Base-by-base conservation (phyloP, 2,888 invertebrate genomes). In the Eristalis arbustorum region DNA sequence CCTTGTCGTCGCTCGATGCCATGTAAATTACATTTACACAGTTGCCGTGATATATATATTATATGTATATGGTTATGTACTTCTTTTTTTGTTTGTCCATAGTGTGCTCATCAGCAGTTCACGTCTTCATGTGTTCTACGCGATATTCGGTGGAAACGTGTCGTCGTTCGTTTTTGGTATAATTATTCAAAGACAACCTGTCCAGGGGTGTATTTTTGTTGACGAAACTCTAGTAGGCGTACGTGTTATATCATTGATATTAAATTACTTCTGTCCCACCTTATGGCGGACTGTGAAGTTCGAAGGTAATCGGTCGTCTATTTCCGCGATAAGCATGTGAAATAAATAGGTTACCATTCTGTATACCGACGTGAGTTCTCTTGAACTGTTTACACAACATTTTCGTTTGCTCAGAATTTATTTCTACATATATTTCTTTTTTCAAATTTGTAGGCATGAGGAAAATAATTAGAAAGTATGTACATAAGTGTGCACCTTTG, bases 21-120 rank as follows among this genome's bases (percentile, higher is more conserved):
- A 75, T 84, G 80, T 80, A 84, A 79, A 79, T 74, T 67, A 59
- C 74, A 80, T 80, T 76, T 63, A 72, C 80, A 80, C 75, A 59
- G 18, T 49, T 49, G n/a, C 8, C 18, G 49, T 49, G 49, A 49
- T 18, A 49, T 49, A 42, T n/a, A n/a, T 42, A 49, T 18, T 18
- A n/a, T 49, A 5, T 49, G 18, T 8, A 1, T 18, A 18, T 18
- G 4, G 0, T n/a, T 49, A 8, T n/a, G n/a, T 56, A 62, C 68
- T 34, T 62, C 34, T 71, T 1, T 59, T 59, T 59, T 59, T 59
- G 13, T 59, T 59, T 59, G 14, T 6, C 49, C 18, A 49, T 49
- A 49, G 49, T 49, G 49, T 49, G 49, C 49, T 49, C 49, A 49
- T 49, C 49, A 49, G 49, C 49, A 49, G n/a, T 49, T 49, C 49